Percentiles rank a stretch among this genome's conserved stretches.
phyloP scores from a whole-genome alignment of 2,797 vertebrate species.

The Poecilia gillii region DNA sequence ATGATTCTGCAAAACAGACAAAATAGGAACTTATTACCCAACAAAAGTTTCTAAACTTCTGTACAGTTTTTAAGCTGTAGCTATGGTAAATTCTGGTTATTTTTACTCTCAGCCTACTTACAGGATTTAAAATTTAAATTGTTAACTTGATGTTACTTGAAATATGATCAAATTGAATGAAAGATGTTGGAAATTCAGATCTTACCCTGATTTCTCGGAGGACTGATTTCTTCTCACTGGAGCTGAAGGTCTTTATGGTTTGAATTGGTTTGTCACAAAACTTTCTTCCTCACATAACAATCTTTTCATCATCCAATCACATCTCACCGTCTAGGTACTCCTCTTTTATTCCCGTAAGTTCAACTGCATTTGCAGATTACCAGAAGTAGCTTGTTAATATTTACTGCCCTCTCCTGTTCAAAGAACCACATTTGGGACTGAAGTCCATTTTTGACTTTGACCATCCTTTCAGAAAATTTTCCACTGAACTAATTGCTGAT shows the following conservation, averaged over 20 bases:
- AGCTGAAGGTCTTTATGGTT: neutral
- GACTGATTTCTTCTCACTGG: neutral
- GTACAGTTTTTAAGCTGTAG: neutral
- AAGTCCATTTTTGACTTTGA: neutral
- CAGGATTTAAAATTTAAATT: neutral
- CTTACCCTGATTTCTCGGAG: neutral
- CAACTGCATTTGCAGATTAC: neutral
- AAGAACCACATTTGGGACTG: neutral
- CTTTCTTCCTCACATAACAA: neutral
- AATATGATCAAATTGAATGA: neutral
- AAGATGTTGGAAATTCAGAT: neutral
- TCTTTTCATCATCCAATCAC: neutral
- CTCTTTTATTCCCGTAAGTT: neutral
- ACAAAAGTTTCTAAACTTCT: neutral
- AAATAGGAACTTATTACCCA: neutral
- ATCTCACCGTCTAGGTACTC: neutral
- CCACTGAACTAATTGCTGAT: too few species aligned
- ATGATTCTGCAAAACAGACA: neutral
- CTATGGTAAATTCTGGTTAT: neutral
- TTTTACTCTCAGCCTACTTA: neutral
- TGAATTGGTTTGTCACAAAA: neutral
- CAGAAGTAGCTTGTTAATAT: neutral
- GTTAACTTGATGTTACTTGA: neutral
- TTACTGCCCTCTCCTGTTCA: neutral
- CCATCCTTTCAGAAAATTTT: neutral